Conservation (phyloP, 2,797 vertebrate species). For the Periparus ater region DNA sequence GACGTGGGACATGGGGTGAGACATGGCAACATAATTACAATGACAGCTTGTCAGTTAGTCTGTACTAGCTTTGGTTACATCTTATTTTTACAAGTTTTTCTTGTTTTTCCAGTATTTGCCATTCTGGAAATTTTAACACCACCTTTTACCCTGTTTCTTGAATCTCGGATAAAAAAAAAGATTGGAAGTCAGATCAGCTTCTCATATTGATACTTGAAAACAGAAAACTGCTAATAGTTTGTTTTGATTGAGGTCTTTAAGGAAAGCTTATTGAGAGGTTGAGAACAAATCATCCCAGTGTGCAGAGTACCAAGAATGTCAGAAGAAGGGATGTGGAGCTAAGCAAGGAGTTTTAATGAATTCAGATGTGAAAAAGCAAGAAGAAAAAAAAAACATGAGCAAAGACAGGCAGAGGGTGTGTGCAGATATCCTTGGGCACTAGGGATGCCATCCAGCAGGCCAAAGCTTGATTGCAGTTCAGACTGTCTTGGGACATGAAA, state of each 20-base stretch:
- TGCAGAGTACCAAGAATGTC: not conserved
- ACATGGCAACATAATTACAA: not conserved
- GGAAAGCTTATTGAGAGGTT: not conserved
- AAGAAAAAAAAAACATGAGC: not conserved
- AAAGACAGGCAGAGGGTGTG: not conserved
- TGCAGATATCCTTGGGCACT: not conserved
- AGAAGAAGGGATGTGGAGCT: not conserved
- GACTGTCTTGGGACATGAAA: not conserved
- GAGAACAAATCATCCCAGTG: not conserved
- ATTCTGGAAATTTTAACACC: not conserved
- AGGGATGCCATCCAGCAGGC: not conserved
- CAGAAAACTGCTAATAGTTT: not conserved
- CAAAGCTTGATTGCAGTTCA: not conserved
- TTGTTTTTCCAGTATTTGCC: not conserved
- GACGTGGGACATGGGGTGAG: not conserved
- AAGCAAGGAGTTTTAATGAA: not conserved
- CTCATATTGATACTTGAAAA: not conserved
- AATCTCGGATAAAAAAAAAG: not conserved
- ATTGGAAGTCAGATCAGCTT: not conserved
- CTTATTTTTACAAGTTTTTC: not conserved
- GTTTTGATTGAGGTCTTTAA: not conserved
- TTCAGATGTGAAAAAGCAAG: not conserved
- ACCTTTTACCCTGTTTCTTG: not conserved
- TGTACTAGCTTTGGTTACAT: not conserved
- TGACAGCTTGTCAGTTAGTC: not conserved